Conservation (phyloP, 2,797 vertebrate species). For the Acrocephalus scirpaceus region DNA sequence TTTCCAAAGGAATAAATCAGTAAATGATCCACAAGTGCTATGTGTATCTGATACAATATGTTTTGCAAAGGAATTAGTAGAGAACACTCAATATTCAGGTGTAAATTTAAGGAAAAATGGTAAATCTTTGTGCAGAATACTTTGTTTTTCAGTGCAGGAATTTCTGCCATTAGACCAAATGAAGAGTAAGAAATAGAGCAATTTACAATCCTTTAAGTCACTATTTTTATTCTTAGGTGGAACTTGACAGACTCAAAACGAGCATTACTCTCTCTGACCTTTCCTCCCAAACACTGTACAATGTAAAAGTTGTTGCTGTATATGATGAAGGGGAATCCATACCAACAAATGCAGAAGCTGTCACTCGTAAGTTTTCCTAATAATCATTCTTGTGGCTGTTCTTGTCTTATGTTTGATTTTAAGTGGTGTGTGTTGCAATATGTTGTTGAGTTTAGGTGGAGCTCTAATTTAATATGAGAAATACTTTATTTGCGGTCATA, state of each 20-base stretch:
- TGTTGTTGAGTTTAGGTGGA: background rate
- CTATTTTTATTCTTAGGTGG: constrained; percentile 76
- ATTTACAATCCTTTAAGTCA: background rate
- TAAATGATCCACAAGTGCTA: background rate
- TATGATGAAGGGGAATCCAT: constrained; percentile 84
- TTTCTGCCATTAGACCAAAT: background rate
- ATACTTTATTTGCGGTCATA: background rate
- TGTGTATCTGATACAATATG: background rate
- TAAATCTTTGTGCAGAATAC: background rate
- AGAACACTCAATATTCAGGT: background rate
- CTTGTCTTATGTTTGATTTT: background rate
- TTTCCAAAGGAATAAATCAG: background rate
- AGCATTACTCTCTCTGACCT: constrained; percentile 80
- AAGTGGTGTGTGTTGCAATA: background rate
- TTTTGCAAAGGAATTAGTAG: background rate
- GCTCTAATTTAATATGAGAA: background rate
- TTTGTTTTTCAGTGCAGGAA: background rate
- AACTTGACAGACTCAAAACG: constrained; percentile 83
- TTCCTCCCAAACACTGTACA: constrained; percentile 88
- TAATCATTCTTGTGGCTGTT: background rate
- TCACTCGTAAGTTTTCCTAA: constrained; percentile 82
- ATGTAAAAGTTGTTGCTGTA: constrained; percentile 84
- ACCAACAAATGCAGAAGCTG: constrained; percentile 77
- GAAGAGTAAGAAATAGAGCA: background rate
- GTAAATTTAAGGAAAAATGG: background rate